Base-by-base conservation (phyloP, 2,113 vertebrate genomes). In the Lathamus discolor region DNA sequence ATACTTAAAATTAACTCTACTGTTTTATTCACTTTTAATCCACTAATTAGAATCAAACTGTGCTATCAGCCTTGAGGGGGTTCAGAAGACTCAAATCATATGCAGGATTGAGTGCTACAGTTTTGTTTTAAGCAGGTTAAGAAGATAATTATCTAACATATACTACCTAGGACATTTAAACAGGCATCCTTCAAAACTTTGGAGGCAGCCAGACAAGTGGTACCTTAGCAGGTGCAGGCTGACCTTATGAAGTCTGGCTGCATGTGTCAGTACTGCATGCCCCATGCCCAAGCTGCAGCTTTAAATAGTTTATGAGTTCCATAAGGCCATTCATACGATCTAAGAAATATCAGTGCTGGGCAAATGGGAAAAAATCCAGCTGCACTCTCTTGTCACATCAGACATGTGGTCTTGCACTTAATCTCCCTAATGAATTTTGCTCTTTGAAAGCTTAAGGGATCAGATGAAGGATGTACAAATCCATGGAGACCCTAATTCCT, bases 401-500 rank as follows among this genome's bases (percentile, higher is more conserved):
- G 73, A 78, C 25, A 31, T 90, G 88, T 81, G 68, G 64, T 83
- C 67, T 85, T 94, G 13, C 0, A 2, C 33, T 88, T 91, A 91
- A 95, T 85, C 44, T 95, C 84, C 74, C 62, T 95, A 91, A 85
- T 59, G 67, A 95, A 80, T 95, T 93, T 87, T 92, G n/a, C 63
- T 92, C 74, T 85, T 83, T 51, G 28, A 91, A 88, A 93, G 59
- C 72, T 93, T 94, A 63, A 90, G 54, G 75, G 85, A 90, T 91
- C 41, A 93, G 79, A 90, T 90, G 68, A 95, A 94, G 44, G 63
- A 86, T 88, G 51, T 77, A 55, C 9, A 92, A 95, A 93, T 88
- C 70, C 67, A 86, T 29, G 80, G 75, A 92, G 81, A 87, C 49
- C 46, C 41, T 83, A 64, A 74, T 74, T 87, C 43, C n/a, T 95